A percentile compares a stretch with the other conserved stretches of the same genome.
Evolutionary conservation across 2,113 vertebrate genomes (phyloP).

Genomic region (Daubentonia madagascariensis): DNA sequence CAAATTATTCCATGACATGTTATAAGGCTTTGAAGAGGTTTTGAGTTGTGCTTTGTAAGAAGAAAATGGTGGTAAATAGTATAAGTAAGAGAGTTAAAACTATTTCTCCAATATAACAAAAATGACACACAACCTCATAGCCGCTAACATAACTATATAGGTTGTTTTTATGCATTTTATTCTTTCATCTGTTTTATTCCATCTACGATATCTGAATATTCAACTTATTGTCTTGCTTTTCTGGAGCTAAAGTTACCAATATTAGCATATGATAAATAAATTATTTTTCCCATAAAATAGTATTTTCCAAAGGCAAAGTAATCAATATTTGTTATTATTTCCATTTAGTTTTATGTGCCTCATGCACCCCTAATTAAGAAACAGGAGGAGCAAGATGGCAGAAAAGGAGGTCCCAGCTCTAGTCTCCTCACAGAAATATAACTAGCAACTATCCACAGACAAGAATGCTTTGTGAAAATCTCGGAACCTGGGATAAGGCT

Average conservation of each 20-base stretch:
- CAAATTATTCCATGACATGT: neutral
- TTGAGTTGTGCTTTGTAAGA: neutral
- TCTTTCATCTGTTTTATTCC: neutral
- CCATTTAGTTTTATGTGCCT: neutral
- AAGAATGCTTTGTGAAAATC: neutral
- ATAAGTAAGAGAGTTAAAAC: slow-evolving; percentile 11
- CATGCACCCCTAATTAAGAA: neutral
- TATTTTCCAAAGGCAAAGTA: slow-evolving; percentile 37
- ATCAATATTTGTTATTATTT: neutral
- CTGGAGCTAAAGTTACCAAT: neutral
- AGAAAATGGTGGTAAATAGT: neutral
- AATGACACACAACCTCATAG: neutral
- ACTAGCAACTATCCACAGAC: neutral
- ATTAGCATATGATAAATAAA: neutral
- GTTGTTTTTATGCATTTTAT: neutral
- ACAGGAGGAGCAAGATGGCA: neutral
- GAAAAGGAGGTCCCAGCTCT: neutral
- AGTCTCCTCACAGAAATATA: neutral
- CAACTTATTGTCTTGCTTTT: neutral
- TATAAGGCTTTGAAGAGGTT: neutral
- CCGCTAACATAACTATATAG: neutral
- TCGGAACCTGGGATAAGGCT: neutral
- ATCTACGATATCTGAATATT: neutral
- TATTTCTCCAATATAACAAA: neutral
- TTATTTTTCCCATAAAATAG: slow-evolving; percentile 11